Evolutionary conservation across 2,888 invertebrate genomes (phyloP), one percentile per base, ranked within the genome.

Genomic region (Adelphocoris suturalis): DNA sequence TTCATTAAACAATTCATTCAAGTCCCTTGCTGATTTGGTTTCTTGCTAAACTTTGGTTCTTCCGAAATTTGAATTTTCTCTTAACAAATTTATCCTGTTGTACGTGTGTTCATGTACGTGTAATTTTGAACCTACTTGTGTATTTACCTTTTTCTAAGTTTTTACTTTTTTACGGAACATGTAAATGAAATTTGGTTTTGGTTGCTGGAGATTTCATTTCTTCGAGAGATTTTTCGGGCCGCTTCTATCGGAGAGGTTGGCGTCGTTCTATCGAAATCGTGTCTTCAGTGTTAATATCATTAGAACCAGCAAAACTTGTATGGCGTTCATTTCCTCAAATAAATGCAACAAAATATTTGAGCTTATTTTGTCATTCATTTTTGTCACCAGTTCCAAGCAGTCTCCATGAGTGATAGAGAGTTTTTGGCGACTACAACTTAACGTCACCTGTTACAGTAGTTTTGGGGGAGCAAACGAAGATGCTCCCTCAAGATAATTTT

Each of bases 311-410:
- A 68, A 68, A 68, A 68, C 68, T 68, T 68, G 68, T 46, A 78
- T 78, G 78, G 37, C 13, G 37, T 78, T 46, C 46, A 7, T 46
- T 78, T 46, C 14, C 78, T 78, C 78, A 78, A 46, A 78, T 78
- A 78, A 78, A 78, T 46, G 37, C 47, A 76, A 27, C 11, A 68
- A 13, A 76, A 76, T 78, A 78, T 78, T 78, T 78, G 78, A 78
- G 78, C 78, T 78, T 78, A 46, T 46, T 0, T 47, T 78, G 78
- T 14, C 0, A 46, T 78, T 78, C 27, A 7, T 78, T 19, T 52
- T 7, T 11, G 52, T 3, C 7, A 37, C 37, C 37, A 37, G 37
- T 37, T 37, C 37, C 37, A 37, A 37, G 37, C 7, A 37, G 2
- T 37, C 3, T 37, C 37, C 37, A 37, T n/a, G n/a, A n/a, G n/a